Percentiles rank a stretch among this genome's conserved stretches.
Conservation (phyloP, 1,140 invertebrate genomes). For the Coboldia fuscipes region DNA sequence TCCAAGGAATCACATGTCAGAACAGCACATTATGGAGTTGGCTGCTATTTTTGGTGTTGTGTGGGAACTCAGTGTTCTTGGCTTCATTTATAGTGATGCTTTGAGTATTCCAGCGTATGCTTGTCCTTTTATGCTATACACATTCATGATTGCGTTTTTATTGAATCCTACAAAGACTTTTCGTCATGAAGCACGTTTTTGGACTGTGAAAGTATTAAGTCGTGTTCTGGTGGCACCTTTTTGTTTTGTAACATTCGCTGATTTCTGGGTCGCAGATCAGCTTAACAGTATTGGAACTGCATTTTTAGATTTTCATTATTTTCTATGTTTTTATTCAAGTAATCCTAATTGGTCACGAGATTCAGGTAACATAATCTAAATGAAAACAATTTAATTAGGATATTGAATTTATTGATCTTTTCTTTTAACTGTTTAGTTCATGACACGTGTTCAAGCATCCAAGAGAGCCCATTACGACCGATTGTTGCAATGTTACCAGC, state of each 20-base stretch:
- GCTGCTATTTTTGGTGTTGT: conserved; percentile 66
- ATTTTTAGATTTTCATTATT: conserved; percentile 85
- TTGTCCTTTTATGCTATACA: conserved; percentile 49
- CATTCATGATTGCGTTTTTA: conserved; percentile 47
- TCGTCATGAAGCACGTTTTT: conserved; percentile 50
- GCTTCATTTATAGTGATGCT: conserved; percentile 42
- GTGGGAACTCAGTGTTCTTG: conserved; percentile 50
- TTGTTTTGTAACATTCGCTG: conserved; percentile 89
- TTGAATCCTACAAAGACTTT: conserved; percentile 64
- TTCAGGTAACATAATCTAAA: conserved; percentile 32
- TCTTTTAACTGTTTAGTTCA: conserved; percentile 2
- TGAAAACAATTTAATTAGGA: conserved; percentile 3
- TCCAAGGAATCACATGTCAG: conserved; percentile 67
- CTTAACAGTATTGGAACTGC: conserved; percentile 81
- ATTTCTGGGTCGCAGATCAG: conserved; percentile 99
- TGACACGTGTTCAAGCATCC: conserved; percentile 35
- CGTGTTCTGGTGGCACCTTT: conserved; percentile 82
- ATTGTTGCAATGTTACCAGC: conserved; percentile 82
- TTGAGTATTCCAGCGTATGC: conserved; percentile 58
- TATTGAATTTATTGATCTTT: conserved; percentile 3
- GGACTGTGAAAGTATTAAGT: conserved; percentile 28
- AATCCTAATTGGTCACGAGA: conserved; percentile 46
- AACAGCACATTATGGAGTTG: conserved; percentile 74
- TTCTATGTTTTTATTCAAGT: conserved; percentile 60
- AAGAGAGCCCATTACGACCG: conserved; percentile 39